Percentiles rank a stretch among this genome's conserved stretches.
Conservation (phyloP, 2,113 vertebrate genomes). For the Climacteris rufus region DNA sequence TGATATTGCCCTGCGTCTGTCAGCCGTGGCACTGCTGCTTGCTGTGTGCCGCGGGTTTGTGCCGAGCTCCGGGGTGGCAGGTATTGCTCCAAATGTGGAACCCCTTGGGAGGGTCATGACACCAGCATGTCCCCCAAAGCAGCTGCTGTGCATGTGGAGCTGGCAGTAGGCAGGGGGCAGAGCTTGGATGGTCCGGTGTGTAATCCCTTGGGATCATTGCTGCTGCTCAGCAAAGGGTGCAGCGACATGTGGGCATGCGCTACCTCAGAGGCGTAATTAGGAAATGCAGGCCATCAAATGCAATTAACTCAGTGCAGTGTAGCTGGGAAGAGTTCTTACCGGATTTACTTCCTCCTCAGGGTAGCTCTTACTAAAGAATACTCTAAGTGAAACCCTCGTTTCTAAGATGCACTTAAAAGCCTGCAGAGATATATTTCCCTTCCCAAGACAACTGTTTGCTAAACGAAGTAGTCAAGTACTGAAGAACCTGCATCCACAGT, state of each 20-base stretch:
- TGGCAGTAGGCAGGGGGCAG: background rate
- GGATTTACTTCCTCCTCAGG: background rate
- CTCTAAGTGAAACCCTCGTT: background rate
- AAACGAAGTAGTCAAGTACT: background rate
- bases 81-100: background rate
- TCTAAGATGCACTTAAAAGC: background rate
- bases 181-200: background rate
- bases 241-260: background rate
- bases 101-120: background rate
- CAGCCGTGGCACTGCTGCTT: constrained; percentile 65
- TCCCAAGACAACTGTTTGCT: background rate
- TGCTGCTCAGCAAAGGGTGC: background rate
- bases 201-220: background rate
- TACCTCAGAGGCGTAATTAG: background rate
- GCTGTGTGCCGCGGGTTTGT: constrained; percentile 46
- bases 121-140: background rate
- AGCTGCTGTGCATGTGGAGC: background rate
- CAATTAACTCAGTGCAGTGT: background rate
- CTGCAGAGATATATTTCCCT: background rate
- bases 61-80: background rate
- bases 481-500: fast-evolving
- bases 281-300: constrained; percentile 3
- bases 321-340: background rate
- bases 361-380: constrained; percentile 7
- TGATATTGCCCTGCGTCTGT: constrained; percentile 67